Evolutionary conservation across 2,113 vertebrate genomes (phyloP).

Genomic region (Parotia lawesii): DNA sequence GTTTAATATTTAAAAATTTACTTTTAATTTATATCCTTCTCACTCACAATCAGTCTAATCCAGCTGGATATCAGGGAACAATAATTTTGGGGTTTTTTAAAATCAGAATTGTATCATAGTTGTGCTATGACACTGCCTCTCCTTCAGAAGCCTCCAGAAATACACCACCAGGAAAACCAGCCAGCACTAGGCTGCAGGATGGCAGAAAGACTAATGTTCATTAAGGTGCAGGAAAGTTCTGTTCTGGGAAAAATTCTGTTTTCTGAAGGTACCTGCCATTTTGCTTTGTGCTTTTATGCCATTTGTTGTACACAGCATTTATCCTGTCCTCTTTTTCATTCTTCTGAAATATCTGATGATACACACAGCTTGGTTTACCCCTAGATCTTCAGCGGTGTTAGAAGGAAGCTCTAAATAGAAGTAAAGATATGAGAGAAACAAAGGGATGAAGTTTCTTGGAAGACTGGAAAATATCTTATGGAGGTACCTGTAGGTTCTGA

Average conservation of each 20-base stretch:
- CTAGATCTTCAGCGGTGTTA: neutral
- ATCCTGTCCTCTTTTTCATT: neutral
- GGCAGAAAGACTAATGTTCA: neutral
- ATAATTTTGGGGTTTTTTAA: neutral
- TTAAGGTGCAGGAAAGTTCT: neutral
- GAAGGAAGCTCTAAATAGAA: neutral
- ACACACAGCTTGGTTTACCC: neutral
- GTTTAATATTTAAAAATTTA: neutral
- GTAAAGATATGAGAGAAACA: neutral
- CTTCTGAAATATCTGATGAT: neutral
- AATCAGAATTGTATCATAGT: neutral
- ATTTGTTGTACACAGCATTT: neutral
- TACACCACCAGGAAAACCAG: neutral
- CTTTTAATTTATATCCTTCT: neutral
- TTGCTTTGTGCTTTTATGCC: neutral
- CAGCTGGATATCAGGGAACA: neutral
- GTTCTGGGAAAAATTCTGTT: neutral
- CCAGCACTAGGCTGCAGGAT: neutral
- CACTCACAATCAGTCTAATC: neutral
- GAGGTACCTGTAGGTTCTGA: neutral
- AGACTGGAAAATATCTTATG: neutral
- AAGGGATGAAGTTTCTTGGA: neutral
- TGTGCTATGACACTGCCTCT: neutral
- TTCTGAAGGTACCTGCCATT: neutral
- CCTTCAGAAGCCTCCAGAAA: neutral